phyloP scores from a whole-genome alignment of 2,888 invertebrate species.

The Tetropium fuscum region DNA sequence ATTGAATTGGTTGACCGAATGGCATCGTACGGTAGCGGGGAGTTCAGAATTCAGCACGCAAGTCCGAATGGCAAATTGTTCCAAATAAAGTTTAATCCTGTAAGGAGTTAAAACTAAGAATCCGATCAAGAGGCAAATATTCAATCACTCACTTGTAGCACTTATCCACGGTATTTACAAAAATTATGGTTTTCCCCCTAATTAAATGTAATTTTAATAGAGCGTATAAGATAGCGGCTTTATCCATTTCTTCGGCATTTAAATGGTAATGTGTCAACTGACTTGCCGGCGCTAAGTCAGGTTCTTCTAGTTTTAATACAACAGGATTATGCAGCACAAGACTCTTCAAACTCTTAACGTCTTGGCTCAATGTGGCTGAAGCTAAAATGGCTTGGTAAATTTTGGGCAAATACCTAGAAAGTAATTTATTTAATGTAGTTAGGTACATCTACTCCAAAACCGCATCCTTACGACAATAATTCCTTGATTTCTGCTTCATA shows the following conservation, averaged over 20 bases:
- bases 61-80: conserved; percentile 94
- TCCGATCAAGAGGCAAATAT: too few relatives aligned
- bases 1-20: conserved; percentile 97
- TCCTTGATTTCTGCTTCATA: conserved; percentile 90
- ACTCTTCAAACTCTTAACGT: conserved; percentile 91
- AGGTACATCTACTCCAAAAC: background rate
- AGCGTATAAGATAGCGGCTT: conserved; percentile 93
- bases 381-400: conserved; percentile 94
- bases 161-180: conserved; percentile 96
- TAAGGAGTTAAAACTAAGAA: too few relatives aligned
- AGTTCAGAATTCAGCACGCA: conserved; percentile 97
- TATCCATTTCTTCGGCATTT: conserved; percentile 93
- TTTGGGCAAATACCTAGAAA: conserved; percentile 76
- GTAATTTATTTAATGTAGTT: too few relatives aligned
- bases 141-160: conserved; percentile 97
- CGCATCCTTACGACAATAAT: conserved; percentile 61
- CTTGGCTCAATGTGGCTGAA: conserved; percentile 96
- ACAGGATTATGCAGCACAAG: conserved; percentile 96
- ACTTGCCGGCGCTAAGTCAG: conserved; percentile 87
- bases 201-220: conserved; percentile 92
- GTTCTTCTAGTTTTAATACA: conserved; percentile 93
- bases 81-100: conserved; percentile 93
- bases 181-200: conserved; percentile 95
- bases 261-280: conserved; percentile 93
- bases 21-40: conserved; percentile 91